These are phyloP conservation scores for Drosophila monieri DNA, from an alignment of 2,888 invertebrate species.

Conservation along the genomic window DNA sequence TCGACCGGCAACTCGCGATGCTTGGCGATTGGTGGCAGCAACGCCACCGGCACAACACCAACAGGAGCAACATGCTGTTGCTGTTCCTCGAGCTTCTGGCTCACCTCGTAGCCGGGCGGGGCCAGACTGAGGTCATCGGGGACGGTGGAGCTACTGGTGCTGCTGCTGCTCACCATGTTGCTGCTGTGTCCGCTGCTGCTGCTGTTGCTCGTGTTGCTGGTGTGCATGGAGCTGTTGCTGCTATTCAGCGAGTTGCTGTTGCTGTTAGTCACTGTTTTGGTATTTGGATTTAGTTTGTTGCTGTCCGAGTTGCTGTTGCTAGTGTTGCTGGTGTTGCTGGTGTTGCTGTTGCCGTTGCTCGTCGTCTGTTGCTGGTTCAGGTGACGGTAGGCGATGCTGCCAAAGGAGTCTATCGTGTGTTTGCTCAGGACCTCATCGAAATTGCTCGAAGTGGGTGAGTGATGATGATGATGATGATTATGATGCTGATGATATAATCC, in stretches of 20 bases:
- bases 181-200: constrained; percentile 23
- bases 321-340: constrained; percentile 18
- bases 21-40: constrained; percentile 64
- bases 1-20: constrained; percentile 92
- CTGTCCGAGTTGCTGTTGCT: constrained; percentile 23
- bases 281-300: constrained; percentile 17
- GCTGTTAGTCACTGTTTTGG: constrained; percentile 37
- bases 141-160: constrained; percentile 54
- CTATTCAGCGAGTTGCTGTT: constrained; percentile 58
- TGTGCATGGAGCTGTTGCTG: constrained; percentile 56
- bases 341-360: constrained; percentile 42
- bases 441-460: constrained; percentile 72
- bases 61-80: constrained; percentile 22
- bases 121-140: constrained; percentile 77
- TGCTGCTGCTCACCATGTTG: constrained; percentile 33
- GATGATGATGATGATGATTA: constrained; percentile 53
- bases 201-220: constrained; percentile 43
- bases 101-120: constrained; percentile 82
- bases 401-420: constrained; percentile 81
- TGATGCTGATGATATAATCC: constrained; percentile 70
- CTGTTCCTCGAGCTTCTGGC: constrained; percentile 33
- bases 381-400: constrained; percentile 82
- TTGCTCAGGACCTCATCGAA: constrained; percentile 82
- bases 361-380: constrained; percentile 54
- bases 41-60: constrained; percentile 14